These are phyloP conservation scores for Aphrocallistes beatrix DNA, from an alignment of 37 sponge, comb jelly and placozoan species.

Conservation along the genomic window DNA sequence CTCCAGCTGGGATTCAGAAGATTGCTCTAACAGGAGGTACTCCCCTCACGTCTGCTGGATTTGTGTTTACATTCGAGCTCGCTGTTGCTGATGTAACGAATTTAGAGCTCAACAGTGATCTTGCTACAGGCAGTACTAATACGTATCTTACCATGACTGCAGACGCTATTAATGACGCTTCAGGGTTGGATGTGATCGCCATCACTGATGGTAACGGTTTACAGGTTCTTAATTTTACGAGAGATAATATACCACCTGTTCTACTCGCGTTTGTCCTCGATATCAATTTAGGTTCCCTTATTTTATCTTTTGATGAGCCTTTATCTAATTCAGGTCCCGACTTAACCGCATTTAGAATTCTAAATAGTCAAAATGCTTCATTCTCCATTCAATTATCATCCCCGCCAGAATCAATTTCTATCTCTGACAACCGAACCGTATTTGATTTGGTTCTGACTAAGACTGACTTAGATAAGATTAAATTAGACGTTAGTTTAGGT, in stretches of 20 bases:
- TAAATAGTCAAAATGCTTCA: background rate
- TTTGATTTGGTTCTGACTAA: slow-evolving; percentile 29
- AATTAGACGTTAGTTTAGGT: slow-evolving; percentile 36
- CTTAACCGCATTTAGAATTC: background rate
- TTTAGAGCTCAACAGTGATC: slow-evolving; percentile 42
- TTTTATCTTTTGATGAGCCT: background rate
- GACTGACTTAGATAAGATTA: slow-evolving; percentile 44
- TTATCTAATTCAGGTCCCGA: background rate
- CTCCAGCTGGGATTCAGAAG: slow-evolving; percentile 17
- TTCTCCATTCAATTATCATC: background rate
- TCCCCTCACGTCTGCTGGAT: slow-evolving; percentile 29
- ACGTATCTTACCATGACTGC: slow-evolving; percentile 52
- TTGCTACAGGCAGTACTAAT: slow-evolving; percentile 29
- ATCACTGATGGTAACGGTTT: slow-evolving; percentile 39
- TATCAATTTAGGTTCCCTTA: background rate
- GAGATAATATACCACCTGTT: background rate
- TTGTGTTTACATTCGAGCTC: slow-evolving; percentile 33
- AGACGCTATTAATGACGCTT: slow-evolving; percentile 41
- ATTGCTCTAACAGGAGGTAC: slow-evolving; percentile 41
- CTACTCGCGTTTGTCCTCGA: background rate
- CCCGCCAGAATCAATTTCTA: background rate
- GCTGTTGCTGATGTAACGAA: slow-evolving; percentile 39
- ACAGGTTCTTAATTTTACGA: background rate
- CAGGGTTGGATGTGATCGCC: slow-evolving; percentile 17
- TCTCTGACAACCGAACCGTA: background rate